Conservation (phyloP, 1,140 invertebrate species). For the Gonatopus flavifemur region DNA sequence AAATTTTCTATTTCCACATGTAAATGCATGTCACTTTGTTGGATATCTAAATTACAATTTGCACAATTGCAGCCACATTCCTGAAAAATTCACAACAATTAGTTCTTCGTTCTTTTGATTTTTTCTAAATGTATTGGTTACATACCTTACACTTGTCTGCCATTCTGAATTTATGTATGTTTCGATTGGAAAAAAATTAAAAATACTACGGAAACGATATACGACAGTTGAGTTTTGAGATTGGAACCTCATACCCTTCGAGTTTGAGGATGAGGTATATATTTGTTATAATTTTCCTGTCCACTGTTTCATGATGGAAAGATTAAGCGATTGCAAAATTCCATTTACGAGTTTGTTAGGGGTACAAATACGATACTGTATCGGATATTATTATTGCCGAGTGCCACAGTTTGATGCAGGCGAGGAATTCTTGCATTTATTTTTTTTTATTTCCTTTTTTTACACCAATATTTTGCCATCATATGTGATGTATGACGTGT, state of each 20-base stretch:
- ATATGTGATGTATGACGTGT: too few relatives aligned
- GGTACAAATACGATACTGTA: too few relatives aligned
- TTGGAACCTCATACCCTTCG: constrained; percentile 46
- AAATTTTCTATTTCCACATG: constrained; percentile 87
- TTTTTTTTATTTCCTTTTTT: too few relatives aligned
- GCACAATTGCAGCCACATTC: constrained; percentile 63
- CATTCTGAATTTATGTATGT: constrained; percentile 33
- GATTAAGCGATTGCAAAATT: too few relatives aligned
- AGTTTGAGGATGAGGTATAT: too few relatives aligned
- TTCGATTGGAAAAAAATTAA: constrained; percentile 18
- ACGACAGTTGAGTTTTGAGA: constrained; percentile 22
- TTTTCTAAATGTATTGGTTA: not conserved
- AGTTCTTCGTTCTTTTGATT: not conserved
- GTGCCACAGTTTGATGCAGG: too few relatives aligned
- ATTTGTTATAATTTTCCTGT: too few relatives aligned
- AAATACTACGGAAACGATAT: constrained; percentile 33
- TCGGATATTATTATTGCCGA: too few relatives aligned
- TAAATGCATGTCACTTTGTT: constrained; percentile 68
- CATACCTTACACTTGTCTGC: constrained; percentile 46
- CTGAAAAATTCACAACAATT: constrained; percentile 37
- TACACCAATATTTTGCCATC: too few relatives aligned
- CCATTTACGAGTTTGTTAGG: too few relatives aligned
- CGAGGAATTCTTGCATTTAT: too few relatives aligned
- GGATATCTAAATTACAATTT: constrained; percentile 51
- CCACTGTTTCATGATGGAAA: too few relatives aligned